Percentiles rank a stretch among this genome's conserved stretches.
Conservation (phyloP, 1,140 invertebrate species). For the Megalopta genalis region DNA sequence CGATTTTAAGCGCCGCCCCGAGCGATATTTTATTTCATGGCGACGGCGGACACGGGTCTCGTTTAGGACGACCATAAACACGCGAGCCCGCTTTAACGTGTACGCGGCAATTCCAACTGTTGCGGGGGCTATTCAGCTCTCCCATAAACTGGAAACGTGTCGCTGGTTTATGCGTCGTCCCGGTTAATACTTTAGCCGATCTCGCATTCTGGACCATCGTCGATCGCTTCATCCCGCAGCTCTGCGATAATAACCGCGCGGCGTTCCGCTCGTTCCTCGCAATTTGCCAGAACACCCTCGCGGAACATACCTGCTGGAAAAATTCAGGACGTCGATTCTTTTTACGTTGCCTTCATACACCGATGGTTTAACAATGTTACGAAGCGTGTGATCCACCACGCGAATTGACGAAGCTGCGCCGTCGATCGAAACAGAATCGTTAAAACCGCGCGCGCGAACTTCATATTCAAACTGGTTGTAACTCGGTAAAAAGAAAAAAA, state of each 20-base stretch:
- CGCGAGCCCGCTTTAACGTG: neutral
- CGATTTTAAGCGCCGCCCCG: neutral
- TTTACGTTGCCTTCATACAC: too few relatives aligned
- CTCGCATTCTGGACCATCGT: neutral
- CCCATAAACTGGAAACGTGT: neutral
- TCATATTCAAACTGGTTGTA: too few relatives aligned
- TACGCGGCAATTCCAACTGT: constrained; percentile 2
- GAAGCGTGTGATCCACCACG: too few relatives aligned
- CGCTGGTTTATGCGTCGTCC: neutral
- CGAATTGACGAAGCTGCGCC: too few relatives aligned
- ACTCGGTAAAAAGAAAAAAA: too few relatives aligned
- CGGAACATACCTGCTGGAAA: too few relatives aligned
- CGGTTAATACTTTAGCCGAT: neutral
- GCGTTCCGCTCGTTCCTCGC: neutral
- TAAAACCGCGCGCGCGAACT: too few relatives aligned
- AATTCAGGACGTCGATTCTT: too few relatives aligned
- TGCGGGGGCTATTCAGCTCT: neutral
- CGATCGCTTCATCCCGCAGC: neutral
- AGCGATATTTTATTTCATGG: neutral
- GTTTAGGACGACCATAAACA: neutral
- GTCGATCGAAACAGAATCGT: too few relatives aligned
- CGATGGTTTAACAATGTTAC: too few relatives aligned
- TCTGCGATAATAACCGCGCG: neutral
- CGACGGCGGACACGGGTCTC: neutral
- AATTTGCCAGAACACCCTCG: neutral